These are phyloP conservation scores for Aradophagus sp. DNA, from an alignment of 1,140 invertebrate species.

Conservation along the genomic window DNA sequence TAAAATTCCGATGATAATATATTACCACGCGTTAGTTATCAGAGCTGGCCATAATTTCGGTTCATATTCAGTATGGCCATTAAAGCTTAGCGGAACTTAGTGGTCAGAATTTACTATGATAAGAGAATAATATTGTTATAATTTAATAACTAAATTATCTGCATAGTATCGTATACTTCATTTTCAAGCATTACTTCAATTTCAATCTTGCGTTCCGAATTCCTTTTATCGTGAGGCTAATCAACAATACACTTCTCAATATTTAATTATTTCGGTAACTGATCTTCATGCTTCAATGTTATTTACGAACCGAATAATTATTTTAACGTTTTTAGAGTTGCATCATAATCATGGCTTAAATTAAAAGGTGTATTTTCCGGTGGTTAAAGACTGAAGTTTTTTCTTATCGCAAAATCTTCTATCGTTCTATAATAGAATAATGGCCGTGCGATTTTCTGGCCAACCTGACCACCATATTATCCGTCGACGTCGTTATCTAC, in stretches of 20 bases:
- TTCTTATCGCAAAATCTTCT: too few species aligned
- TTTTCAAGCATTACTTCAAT: conserved; percentile 9
- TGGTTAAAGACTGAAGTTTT: too few species aligned
- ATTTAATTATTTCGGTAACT: too few species aligned
- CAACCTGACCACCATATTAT: too few species aligned
- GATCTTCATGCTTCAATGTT: too few species aligned
- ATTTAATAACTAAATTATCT: conserved; percentile 44
- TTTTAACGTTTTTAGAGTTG: too few species aligned
- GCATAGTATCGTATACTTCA: conserved; percentile 27
- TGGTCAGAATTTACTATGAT: conserved; percentile 45
- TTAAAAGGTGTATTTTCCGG: too few species aligned
- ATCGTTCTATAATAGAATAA: too few species aligned
- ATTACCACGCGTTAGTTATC: conserved; percentile 68
- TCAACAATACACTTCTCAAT: conserved; percentile 1
- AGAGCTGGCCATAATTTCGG: conserved; percentile 62
- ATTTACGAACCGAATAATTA: too few species aligned
- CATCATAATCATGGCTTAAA: too few species aligned
- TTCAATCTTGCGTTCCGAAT: conserved; percentile 5
- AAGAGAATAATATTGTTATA: conserved; percentile 49
- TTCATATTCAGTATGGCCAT: conserved; percentile 41
- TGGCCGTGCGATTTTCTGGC: too few species aligned
- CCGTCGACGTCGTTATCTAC: too few species aligned
- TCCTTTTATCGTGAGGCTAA: conserved; percentile 6
- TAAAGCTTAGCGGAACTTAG: conserved; percentile 56
- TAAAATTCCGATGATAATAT: conserved; percentile 70